phyloP scores from a whole-genome alignment of 2,797 vertebrate genomes.

The Pipistrellus nathusii region DNA sequence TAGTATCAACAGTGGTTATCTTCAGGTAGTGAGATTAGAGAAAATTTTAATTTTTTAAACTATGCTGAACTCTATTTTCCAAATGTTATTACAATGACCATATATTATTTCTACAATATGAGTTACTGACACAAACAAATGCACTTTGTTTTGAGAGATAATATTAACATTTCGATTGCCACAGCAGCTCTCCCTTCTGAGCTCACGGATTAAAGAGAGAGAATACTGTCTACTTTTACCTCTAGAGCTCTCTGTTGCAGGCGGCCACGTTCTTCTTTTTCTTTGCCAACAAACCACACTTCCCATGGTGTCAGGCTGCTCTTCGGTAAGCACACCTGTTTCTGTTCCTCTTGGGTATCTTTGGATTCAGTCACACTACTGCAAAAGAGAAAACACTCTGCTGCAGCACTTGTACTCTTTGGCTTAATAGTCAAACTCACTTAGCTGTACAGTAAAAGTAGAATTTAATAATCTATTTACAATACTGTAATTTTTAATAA shows the following conservation, averaged over 20 bases:
- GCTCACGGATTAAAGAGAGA: neutral
- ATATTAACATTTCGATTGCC: constrained; percentile 38
- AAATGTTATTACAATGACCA: neutral
- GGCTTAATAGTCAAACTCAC: constrained; percentile 9
- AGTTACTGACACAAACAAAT: neutral
- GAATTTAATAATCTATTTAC: neutral
- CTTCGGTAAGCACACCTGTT: constrained; percentile 75
- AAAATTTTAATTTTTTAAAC: constrained; percentile 49
- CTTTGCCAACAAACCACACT: constrained; percentile 95
- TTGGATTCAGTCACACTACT: constrained; percentile 55
- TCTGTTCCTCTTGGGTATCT: constrained; percentile 43
- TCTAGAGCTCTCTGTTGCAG: constrained; percentile 90
- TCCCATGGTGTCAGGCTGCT: constrained; percentile 93
- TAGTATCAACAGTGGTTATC: constrained; percentile 13
- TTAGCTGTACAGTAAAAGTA: constrained; percentile 4
- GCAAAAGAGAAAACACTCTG: neutral
- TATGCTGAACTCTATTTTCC: constrained; percentile 31
- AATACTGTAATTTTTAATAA: neutral
- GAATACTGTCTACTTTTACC: constrained; percentile 83
- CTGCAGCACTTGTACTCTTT: neutral
- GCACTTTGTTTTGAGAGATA: constrained; percentile 43
- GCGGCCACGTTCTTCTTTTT: constrained; percentile 91
- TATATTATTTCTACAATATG: neutral
- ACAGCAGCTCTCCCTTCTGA: neutral
- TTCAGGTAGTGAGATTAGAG: neutral